These are phyloP conservation scores for Albula glossodonta DNA, from an alignment of 2,113 vertebrate species.

Conservation along the genomic window DNA sequence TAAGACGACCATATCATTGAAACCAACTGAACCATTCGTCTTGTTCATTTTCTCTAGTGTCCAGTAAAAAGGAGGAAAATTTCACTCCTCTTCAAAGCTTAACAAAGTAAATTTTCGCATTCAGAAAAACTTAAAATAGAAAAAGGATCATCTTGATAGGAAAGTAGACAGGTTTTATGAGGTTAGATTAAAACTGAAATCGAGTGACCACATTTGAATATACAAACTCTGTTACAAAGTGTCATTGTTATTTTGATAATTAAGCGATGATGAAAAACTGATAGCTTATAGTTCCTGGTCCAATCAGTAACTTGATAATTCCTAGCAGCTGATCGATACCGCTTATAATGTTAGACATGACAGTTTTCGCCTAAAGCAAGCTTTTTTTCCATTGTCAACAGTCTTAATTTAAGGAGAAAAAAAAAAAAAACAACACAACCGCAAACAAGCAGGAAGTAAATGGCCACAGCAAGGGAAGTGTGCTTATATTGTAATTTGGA, in stretches of 20 bases:
- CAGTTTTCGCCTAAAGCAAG: background rate
- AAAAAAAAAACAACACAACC: too few relatives aligned
- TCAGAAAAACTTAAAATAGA: background rate
- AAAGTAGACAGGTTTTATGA: too few relatives aligned
- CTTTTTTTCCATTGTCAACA: background rate
- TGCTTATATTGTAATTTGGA: background rate
- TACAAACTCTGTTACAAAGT: background rate
- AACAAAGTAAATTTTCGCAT: background rate
- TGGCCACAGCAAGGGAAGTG: background rate
- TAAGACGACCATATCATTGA: background rate
- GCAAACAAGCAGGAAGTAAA: constrained; percentile 2
- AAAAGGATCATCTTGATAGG: background rate
- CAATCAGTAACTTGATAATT: background rate
- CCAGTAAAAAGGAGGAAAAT: background rate
- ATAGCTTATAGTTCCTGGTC: background rate
- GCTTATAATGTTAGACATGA: background rate
- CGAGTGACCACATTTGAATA: background rate
- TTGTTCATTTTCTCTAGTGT: background rate
- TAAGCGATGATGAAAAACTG: background rate
- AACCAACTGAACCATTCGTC: background rate
- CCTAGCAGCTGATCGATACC: background rate
- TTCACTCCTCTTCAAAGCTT: background rate
- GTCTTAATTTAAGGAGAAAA: background rate
- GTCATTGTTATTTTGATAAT: background rate
- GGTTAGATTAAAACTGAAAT: background rate